Evolutionary conservation across 2,888 invertebrate species (phyloP).

Genomic region (Nudaria mundana): DNA sequence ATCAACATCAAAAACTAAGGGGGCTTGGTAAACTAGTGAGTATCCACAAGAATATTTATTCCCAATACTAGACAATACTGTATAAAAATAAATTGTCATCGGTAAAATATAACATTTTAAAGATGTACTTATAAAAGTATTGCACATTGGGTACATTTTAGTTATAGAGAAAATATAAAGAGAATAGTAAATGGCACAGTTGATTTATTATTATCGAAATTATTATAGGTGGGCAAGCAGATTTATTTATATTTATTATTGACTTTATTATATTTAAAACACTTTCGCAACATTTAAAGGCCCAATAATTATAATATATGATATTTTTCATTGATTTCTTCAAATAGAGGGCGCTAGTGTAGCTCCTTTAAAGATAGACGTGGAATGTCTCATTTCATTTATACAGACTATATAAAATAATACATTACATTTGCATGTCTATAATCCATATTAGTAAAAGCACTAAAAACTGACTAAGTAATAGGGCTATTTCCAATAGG

Average conservation of each 20-base stretch:
- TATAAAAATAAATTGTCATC: slow-evolving; percentile 36
- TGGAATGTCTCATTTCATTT: background rate
- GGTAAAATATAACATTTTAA: slow-evolving; percentile 28
- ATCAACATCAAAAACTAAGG: slow-evolving; percentile 28
- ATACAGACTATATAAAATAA: background rate
- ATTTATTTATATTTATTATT: slow-evolving; percentile 34
- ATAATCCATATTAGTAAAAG: background rate
- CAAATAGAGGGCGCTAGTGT: too few species aligned
- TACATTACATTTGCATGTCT: slow-evolving; percentile 2
- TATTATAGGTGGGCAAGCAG: slow-evolving; percentile 55
- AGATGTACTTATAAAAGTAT: slow-evolving; percentile 20
- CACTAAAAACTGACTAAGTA: background rate
- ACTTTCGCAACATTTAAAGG: slow-evolving; percentile 7
- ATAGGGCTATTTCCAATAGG: too few species aligned
- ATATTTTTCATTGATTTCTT: background rate
- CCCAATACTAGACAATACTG: slow-evolving; percentile 24
- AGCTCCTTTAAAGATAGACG: background rate
- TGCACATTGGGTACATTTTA: slow-evolving; percentile 27
- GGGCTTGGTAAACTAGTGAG: slow-evolving; percentile 25
- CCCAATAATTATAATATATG: slow-evolving; percentile 1
- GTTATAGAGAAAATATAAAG: slow-evolving; percentile 8
- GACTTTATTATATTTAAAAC: slow-evolving; percentile 21
- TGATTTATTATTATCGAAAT: slow-evolving; percentile 35
- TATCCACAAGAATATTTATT: slow-evolving; percentile 19
- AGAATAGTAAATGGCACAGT: slow-evolving; percentile 49